Base-by-base conservation (phyloP, 1,140 invertebrate genomes). In the Chlorops oryzae region DNA sequence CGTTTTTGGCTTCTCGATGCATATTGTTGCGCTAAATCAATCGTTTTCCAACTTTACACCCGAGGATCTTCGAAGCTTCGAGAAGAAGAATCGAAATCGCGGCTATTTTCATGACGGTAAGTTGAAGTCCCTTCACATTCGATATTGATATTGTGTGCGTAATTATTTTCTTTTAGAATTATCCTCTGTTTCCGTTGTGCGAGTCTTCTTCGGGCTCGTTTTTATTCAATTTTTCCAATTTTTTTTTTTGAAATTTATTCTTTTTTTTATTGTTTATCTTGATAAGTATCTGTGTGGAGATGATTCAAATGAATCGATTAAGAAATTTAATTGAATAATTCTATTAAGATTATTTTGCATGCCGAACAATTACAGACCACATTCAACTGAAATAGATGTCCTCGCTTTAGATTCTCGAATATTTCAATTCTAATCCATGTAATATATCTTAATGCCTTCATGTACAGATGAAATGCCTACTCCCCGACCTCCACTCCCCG, bases 1-100 rank as follows among this genome's bases (percentile, higher is more conserved):
- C 75, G 90, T 99, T 54, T 88, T 96, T 68, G 96, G 96, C 39
- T 99, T 99, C 71, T 97, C 96, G 1, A 91, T 98, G 82, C 91
- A 96, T 62, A 88, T 99, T 39, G 89, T 96, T 12, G 92, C 94
- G 1, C 75, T 97, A 24, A 97, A 97, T 78, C 93, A 96, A 66
- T 92, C 92, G 0, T 89, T 95, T 70, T 76, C 81, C 61, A 86
- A 85, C 70, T 74, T 70, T 35, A 73, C 75, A 28, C 67, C 73
- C 3, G 63, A 78, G 57, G 75, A 85, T 65, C 73, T 78, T 39
- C 52, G 77, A 60, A 77, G 73, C 56, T 74, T 76, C 28, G 73
- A 76, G 61, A 76, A 73, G 61, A 75, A 73, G 69, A 70, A 65
- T 45, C 60, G 63, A 5, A 70, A 72, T 52, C 54, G 59, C 15